Conservation (phyloP, 2,888 invertebrate genomes). For the Archips xylosteana region DNA sequence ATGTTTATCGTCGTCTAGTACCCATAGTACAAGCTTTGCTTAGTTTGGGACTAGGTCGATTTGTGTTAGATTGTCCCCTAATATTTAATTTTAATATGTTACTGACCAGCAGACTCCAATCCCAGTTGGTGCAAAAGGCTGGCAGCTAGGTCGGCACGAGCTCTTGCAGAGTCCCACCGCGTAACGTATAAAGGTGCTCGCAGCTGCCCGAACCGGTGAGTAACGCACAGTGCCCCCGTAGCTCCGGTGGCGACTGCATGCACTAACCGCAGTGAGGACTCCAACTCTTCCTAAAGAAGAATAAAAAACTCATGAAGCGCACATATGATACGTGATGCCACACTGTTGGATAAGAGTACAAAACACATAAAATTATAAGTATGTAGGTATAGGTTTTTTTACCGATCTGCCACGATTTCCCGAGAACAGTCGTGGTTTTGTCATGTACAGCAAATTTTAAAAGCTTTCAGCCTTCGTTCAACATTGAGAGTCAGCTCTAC, state of each 20-base stretch:
- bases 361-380: no score
- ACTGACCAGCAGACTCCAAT: slow-evolving; percentile 79
- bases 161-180: slow-evolving; percentile 90
- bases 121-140: slow-evolving; percentile 91
- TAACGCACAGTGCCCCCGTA: slow-evolving; percentile 90
- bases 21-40: no score
- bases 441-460: not conserved
- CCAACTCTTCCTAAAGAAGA: slow-evolving; percentile 83
- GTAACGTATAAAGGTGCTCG: slow-evolving; percentile 89
- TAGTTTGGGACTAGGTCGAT: no score
- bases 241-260: slow-evolving; percentile 91
- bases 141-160: slow-evolving; percentile 92
- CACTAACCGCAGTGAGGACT: slow-evolving; percentile 89
- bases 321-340: no score
- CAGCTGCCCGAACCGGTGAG: slow-evolving; percentile 88
- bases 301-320: not conserved
- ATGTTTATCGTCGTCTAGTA: no score
- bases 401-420: not conserved
- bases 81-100: no score
- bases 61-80: no score
- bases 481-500: not conserved
- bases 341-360: no score
- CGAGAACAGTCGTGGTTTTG: not conserved
- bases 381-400: not conserved
- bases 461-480: not conserved